Evolutionary conservation across 2,888 invertebrate species (phyloP), one percentile per base, ranked within the genome.

Genomic region (Epinotia demarniana): DNA sequence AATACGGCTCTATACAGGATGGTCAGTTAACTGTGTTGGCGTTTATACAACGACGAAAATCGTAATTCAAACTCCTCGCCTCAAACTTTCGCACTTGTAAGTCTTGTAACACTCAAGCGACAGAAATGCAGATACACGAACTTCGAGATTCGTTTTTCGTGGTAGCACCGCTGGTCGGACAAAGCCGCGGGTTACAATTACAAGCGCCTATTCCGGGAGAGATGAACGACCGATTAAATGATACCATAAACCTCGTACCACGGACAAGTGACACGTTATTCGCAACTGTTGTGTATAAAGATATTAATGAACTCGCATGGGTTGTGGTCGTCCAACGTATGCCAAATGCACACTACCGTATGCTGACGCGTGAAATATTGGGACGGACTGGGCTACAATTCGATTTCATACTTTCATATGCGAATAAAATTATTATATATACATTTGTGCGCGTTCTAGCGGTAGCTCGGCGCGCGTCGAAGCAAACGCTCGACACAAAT

Each of bases 321-420:
- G 60, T 60, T 71, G 57, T 57, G 69, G 58, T 33, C 43, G 61
- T 62, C 18, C 61, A 67, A 75, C 58, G 63, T 43, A 77, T 81
- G 84, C 84, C 83, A 85, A 83, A 80, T 77, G 57, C 77, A 81
- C 77, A 64, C 61, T 62, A 46, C 55, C 66, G 64, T 53, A 27
- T 39, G 3, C 57, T 27, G 63, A 27, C 46, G 46, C 27, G 77
- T 78, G 69, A 82, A 77, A 79, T 81, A 82, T 80, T 79, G 76
- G 69, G 75, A 79, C 73, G 66, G 72, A 74, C 27, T 57, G 27
- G 13, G 16, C 8, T 8, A 6, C 53, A 4, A 53, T 53, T 46
- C 13, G 13, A 46, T 46, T 13, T 46, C 11, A 12, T 49, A 49
- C 49, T 49, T n/a, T 53, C 13, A 53, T 6, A 53, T 53, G 1